phyloP scores from a whole-genome alignment of 1,140 invertebrate genomes.

The Saccostrea glomerata region DNA sequence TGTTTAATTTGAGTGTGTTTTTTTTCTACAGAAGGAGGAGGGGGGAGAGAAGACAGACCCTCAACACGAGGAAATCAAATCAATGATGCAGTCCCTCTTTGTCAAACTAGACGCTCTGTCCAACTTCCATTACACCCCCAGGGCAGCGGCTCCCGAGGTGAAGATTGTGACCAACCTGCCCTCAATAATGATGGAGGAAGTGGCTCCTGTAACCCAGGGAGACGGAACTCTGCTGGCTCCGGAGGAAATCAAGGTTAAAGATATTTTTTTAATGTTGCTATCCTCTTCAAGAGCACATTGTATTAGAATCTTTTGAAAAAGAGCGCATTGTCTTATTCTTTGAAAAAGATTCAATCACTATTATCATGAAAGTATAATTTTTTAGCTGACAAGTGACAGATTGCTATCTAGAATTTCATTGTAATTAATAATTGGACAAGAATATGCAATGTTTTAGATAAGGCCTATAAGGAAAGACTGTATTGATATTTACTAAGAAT shows the following conservation, averaged over 20 bases:
- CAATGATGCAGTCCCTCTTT: conserved; percentile 89
- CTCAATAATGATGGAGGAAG: conserved; percentile 95
- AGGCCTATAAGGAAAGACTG: too few relatives aligned
- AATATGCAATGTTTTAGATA: too few relatives aligned
- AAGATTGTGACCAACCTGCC: conserved; percentile 95
- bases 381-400: too few relatives aligned
- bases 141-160: conserved; percentile 89
- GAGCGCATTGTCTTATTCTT: too few relatives aligned
- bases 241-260: conserved; percentile 91
- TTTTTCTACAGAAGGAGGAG: conserved; percentile 63
- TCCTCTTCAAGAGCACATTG: too few relatives aligned
- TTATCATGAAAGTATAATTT: too few relatives aligned
- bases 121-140: conserved; percentile 97
- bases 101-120: conserved; percentile 93
- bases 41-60: conserved; percentile 84
- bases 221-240: conserved; percentile 94
- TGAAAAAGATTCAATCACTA: too few relatives aligned
- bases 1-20: not conserved
- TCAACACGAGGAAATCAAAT: conserved; percentile 86
- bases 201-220: conserved; percentile 91
- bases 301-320: too few relatives aligned
- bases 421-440: too few relatives aligned
- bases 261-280: too few relatives aligned
- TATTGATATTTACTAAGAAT: too few relatives aligned
- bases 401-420: too few relatives aligned